phyloP scores from a whole-genome alignment of 2,113 vertebrate genomes.

The Thamnophis sirtalis region DNA sequence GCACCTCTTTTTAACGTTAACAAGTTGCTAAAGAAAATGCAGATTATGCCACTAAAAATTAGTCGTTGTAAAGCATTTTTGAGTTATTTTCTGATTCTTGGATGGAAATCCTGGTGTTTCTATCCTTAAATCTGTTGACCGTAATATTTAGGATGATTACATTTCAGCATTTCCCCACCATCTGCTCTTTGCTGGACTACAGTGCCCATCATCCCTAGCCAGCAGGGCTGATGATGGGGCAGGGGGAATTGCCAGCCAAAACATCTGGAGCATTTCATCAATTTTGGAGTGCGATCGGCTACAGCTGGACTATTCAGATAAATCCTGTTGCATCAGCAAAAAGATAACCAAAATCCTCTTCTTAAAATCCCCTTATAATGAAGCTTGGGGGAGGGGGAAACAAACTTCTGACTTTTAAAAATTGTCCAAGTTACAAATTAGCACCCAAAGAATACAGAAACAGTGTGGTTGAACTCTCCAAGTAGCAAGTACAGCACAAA shows the following conservation, averaged over 20 bases:
- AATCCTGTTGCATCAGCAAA: neutral
- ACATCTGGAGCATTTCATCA: neutral
- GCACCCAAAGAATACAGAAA: neutral
- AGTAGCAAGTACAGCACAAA: too few relatives aligned
- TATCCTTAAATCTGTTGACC: neutral
- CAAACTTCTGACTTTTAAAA: neutral
- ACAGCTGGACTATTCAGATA: neutral
- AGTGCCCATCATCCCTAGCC: neutral
- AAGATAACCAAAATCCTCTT: neutral
- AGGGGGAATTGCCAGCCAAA: neutral
- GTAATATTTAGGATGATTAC: neutral
- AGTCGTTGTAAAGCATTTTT: neutral
- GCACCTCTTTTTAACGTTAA: neutral
- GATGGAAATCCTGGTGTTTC: neutral
- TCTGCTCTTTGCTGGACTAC: neutral
- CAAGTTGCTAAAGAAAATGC: neutral
- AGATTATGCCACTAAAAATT: neutral
- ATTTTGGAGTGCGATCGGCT: neutral
- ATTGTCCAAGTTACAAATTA: neutral
- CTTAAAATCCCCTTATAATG: neutral
- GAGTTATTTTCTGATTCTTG: neutral
- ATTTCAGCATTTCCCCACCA: neutral
- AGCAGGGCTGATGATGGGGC: neutral
- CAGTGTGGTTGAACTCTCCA: accelerated
- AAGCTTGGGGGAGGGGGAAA: neutral